Conservation (phyloP, 2,888 invertebrate genomes). For the Phanerotoma sp. region DNA sequence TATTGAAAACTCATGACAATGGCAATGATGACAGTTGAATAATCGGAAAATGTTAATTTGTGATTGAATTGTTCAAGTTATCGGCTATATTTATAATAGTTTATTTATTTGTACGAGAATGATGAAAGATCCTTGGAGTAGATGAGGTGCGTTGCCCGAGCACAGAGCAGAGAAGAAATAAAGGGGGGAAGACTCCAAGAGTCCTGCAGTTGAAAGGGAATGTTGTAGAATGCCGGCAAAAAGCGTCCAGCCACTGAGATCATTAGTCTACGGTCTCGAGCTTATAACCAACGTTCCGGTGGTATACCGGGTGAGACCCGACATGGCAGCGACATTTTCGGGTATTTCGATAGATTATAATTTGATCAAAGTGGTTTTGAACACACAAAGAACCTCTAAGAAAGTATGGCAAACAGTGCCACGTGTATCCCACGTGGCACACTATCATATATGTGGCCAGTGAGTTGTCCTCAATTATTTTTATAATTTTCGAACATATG, state of each 20-base stretch:
- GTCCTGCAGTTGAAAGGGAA: slow-evolving; percentile 55
- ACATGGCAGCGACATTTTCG: background rate
- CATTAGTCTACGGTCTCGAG: slow-evolving; percentile 55
- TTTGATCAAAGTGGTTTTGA: background rate
- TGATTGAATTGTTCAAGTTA: background rate
- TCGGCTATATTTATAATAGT: background rate
- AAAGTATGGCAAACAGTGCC: slow-evolving; percentile 17
- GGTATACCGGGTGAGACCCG: slow-evolving; percentile 50
- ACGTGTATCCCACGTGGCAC: slow-evolving; percentile 35
- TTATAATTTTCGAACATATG: background rate
- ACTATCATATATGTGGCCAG: background rate
- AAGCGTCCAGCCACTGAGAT: slow-evolving; percentile 54
- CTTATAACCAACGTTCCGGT: slow-evolving; percentile 43
- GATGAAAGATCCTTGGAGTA: slow-evolving; percentile 16
- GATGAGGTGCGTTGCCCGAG: slow-evolving; percentile 11
- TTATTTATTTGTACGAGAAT: slow-evolving; percentile 8
- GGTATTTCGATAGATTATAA: slow-evolving; percentile 1
- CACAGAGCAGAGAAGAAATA: slow-evolving; percentile 11
- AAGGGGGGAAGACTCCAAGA: slow-evolving; percentile 31
- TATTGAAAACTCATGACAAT: too few relatives aligned
- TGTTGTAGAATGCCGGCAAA: slow-evolving; percentile 58
- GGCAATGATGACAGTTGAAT: too few relatives aligned
- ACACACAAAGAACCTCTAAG: slow-evolving; percentile 3
- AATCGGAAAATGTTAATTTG: background rate
- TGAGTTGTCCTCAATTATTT: background rate